Percentiles rank a stretch among this genome's conserved stretches.
Evolutionary conservation across 2,888 invertebrate genomes (phyloP).

Genomic region (Pyralis farinalis): DNA sequence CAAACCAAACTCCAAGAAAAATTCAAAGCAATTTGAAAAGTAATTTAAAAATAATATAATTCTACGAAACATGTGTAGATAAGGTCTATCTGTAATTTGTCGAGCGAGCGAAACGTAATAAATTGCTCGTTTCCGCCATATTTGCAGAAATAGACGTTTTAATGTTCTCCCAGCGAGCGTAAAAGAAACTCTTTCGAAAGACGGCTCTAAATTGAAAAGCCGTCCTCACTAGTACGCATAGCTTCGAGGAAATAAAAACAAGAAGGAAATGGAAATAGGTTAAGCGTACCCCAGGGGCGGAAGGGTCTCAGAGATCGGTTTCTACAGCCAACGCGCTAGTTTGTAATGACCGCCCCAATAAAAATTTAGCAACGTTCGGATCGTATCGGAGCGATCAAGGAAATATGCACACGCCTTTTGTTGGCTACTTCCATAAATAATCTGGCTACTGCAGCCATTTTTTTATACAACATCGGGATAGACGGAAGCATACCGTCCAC

Average conservation of each 20-base stretch:
- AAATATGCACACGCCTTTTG: background rate
- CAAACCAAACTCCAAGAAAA: too few relatives aligned
- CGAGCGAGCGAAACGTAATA: background rate
- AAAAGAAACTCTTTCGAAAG: constrained; percentile 4
- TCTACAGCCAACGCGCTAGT: constrained; percentile 30
- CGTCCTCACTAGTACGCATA: constrained; percentile 25
- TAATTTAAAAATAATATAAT: background rate
- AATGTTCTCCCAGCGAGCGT: background rate
- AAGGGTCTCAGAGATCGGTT: constrained; percentile 32
- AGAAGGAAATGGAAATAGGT: constrained; percentile 48
- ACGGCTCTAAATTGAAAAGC: constrained; percentile 36
- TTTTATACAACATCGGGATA: too few relatives aligned
- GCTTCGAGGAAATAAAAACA: constrained; percentile 41
- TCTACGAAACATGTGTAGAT: background rate
- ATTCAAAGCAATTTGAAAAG: too few relatives aligned
- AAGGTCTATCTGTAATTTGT: background rate
- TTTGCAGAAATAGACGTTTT: background rate
- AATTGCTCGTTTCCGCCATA: constrained; percentile 1
- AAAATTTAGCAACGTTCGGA: constrained; percentile 28
- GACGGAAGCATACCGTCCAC: too few relatives aligned
- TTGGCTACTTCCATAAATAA: too few relatives aligned
- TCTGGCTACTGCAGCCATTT: too few relatives aligned
- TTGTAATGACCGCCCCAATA: constrained; percentile 28
- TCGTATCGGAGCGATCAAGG: background rate
- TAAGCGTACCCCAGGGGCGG: constrained; percentile 42